phyloP scores from a whole-genome alignment of 2,797 vertebrate species.

The Sparus aurata region DNA sequence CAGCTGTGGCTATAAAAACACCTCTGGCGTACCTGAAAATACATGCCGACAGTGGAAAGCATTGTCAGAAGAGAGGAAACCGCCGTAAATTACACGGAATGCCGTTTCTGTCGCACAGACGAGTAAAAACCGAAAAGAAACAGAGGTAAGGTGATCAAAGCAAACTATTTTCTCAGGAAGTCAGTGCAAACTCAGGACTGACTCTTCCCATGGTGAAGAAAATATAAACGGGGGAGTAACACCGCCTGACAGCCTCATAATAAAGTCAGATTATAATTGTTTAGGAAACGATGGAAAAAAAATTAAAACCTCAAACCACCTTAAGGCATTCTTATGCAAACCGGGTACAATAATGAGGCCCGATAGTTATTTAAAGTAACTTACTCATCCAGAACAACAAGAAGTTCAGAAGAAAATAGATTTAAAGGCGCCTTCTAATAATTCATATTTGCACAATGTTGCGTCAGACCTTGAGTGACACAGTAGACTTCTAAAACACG shows the following conservation, averaged over 20 bases:
- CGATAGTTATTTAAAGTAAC: conserved; percentile 51
- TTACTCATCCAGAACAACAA: conserved; percentile 50
- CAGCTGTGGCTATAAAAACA: background rate
- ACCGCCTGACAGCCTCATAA: conserved; percentile 24
- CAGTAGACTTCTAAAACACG: conserved; percentile 48
- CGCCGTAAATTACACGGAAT: conserved; percentile 1
- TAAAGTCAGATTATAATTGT: conserved; percentile 41
- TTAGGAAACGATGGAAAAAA: conserved; percentile 11
- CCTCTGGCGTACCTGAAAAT: background rate
- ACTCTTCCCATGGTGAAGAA: background rate
- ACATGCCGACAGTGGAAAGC: background rate
- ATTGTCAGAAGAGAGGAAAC: background rate
- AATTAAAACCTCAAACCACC: conserved; percentile 2
- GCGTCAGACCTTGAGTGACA: conserved; percentile 73
- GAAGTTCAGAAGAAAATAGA: conserved; percentile 47
- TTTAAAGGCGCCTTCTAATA: conserved; percentile 55
- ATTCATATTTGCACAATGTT: conserved; percentile 71
- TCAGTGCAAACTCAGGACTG: background rate
- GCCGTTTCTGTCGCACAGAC: background rate
- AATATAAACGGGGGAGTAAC: background rate
- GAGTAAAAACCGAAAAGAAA: background rate
- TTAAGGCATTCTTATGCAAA: conserved; percentile 30
- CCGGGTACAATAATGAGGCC: conserved; percentile 32
- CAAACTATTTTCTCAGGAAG: background rate
- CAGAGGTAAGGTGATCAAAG: conserved; percentile 4